Percentiles rank a stretch among this genome's conserved stretches.
These are phyloP conservation scores for Nomada fucata DNA, from an alignment of 2,888 invertebrate species.

Conservation along the genomic window DNA sequence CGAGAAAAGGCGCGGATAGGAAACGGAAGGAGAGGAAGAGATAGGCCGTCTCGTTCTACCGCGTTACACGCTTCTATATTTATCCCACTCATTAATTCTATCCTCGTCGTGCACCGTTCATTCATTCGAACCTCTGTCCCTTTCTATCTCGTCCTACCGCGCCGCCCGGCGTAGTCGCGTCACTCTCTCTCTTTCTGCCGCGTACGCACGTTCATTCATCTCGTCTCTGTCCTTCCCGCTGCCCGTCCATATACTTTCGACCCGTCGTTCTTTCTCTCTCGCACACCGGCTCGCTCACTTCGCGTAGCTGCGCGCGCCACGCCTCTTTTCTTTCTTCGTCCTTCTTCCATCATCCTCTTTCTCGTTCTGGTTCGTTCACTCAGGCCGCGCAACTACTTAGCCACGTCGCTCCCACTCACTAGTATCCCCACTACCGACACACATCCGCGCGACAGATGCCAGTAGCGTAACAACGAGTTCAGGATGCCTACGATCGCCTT, in stretches of 20 bases:
- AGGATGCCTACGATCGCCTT: neutral
- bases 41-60: conserved; percentile 74
- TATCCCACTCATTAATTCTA: conserved; percentile 80
- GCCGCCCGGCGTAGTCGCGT: conserved; percentile 29
- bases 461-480: conserved; percentile 50
- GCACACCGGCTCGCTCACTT: conserved; percentile 1
- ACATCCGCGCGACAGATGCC: conserved; percentile 61
- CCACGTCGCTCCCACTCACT: conserved; percentile 61
- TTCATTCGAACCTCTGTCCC: conserved; percentile 73
- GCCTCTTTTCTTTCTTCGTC: conserved; percentile 38
- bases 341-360: conserved; percentile 5
- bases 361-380: conserved; percentile 36
- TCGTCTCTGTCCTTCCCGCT: conserved; percentile 73
- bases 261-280: conserved; percentile 31
- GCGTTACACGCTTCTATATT: conserved; percentile 77
- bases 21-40: conserved; percentile 56
- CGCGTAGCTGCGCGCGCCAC: conserved; percentile 15
- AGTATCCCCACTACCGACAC: conserved; percentile 36
- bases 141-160: conserved; percentile 32
- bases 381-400: conserved; percentile 48
- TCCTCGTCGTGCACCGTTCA: conserved; percentile 79
- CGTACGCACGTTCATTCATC: conserved; percentile 80
- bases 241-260: conserved; percentile 25
- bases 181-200: conserved; percentile 52
- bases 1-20: conserved; percentile 58